A percentile compares a stretch with the other conserved stretches of the same genome.
Evolutionary conservation across 1,140 invertebrate genomes (phyloP).

Genomic region (Acromyrmex charruanus): DNA sequence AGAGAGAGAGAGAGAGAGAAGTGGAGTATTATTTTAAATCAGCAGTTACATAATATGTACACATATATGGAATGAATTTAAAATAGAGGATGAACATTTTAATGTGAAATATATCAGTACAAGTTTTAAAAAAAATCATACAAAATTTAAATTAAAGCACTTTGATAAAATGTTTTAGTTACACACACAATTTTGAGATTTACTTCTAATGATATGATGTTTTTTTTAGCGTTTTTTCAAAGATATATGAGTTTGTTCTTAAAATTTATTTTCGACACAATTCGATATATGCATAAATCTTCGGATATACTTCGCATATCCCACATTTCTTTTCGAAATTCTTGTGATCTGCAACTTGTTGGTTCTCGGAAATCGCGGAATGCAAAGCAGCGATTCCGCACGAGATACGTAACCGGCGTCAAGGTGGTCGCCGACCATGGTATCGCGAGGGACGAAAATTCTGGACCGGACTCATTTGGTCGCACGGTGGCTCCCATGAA

Average conservation of each 20-base stretch:
- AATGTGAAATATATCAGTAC: background rate
- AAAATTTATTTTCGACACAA: background rate
- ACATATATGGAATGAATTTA: background rate
- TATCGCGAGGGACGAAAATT: slow-evolving; percentile 72
- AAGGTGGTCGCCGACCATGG: slow-evolving; percentile 67
- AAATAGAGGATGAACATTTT: background rate
- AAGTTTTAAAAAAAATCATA: background rate
- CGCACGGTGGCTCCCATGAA: slow-evolving; percentile 65
- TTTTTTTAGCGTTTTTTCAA: background rate
- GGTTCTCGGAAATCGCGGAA: slow-evolving; percentile 62
- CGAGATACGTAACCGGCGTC: slow-evolving; percentile 66
- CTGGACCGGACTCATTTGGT: slow-evolving; percentile 67
- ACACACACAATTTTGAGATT: background rate
- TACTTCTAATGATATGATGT: background rate
- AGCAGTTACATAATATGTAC: background rate
- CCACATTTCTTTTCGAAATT: background rate
- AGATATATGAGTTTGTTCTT: background rate
- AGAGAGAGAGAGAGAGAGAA: too few relatives aligned
- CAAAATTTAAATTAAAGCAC: background rate
- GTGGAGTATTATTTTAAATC: background rate
- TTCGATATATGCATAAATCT: background rate
- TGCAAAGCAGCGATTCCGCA: slow-evolving; percentile 59
- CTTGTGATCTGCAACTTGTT: background rate
- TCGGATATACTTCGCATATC: background rate
- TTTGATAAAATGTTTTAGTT: background rate